These are phyloP conservation scores for Cossypha dichroa DNA, from an alignment of 2,797 vertebrate species.

Conservation along the genomic window DNA sequence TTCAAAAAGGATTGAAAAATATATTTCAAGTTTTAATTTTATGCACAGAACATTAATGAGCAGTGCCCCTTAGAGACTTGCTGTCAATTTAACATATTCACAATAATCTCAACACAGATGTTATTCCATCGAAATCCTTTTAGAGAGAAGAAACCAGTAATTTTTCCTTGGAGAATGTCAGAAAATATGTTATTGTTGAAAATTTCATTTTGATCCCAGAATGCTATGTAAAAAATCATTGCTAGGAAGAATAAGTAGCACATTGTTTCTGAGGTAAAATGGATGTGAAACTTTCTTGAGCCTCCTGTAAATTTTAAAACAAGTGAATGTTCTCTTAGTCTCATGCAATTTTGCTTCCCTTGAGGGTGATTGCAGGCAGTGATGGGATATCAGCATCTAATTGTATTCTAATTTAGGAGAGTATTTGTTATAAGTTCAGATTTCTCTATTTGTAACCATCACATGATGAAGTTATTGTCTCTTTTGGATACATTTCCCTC, in stretches of 20 bases:
- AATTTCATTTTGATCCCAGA: slow-evolving; percentile 72
- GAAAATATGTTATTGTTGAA: slow-evolving; percentile 76
- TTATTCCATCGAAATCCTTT: slow-evolving; percentile 77
- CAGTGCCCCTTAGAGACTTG: slow-evolving; percentile 74
- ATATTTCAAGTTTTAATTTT: slow-evolving; percentile 84
- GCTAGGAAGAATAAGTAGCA: slow-evolving; percentile 18
- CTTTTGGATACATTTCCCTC: not conserved
- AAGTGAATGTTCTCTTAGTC: not conserved
- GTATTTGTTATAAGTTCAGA: not conserved
- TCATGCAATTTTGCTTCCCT: not conserved
- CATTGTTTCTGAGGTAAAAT: slow-evolving; percentile 26
- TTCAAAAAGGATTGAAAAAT: slow-evolving; percentile 81
- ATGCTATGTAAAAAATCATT: slow-evolving; percentile 32
- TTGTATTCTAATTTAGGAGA: not conserved
- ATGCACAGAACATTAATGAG: slow-evolving; percentile 82
- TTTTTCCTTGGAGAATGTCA: slow-evolving; percentile 68
- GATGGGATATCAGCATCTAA: not conserved
- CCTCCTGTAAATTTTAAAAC: not conserved
- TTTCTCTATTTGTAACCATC: not conserved
- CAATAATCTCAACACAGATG: slow-evolving; percentile 80
- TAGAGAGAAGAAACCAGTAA: slow-evolving; percentile 68
- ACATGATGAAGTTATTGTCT: not conserved
- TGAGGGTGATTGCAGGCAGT: not conserved
- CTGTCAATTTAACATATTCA: slow-evolving; percentile 81
- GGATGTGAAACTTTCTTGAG: slow-evolving; percentile 8